phyloP scores from a whole-genome alignment of 2,888 invertebrate genomes.

The Physocephala rufipes region DNA sequence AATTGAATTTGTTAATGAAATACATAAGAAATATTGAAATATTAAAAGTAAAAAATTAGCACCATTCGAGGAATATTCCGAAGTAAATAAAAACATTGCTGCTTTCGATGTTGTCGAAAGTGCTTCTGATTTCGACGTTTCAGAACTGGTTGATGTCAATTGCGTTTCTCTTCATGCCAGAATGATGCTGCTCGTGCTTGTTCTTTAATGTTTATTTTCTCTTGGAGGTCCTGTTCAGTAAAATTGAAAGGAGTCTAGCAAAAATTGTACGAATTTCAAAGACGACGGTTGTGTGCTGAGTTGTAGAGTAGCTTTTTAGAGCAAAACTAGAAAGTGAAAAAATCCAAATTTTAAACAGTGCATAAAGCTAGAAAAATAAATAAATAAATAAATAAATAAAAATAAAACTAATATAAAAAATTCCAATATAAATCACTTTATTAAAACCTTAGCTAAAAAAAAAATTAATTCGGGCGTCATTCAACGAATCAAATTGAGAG shows the following conservation, averaged over 20 bases:
- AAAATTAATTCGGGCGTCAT: neutral
- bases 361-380: conserved; percentile 16
- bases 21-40: too few species aligned
- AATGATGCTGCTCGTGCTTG: conserved; percentile 29
- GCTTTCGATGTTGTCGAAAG: too few species aligned
- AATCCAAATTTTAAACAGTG: conserved; percentile 12
- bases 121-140: too few species aligned
- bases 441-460: neutral
- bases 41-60: too few species aligned
- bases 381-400: conserved; percentile 26
- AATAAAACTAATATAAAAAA: conserved; percentile 10
- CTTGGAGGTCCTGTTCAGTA: conserved; percentile 42
- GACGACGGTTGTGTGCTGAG: conserved; percentile 63
- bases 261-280: conserved; percentile 65
- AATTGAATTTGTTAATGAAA: too few species aligned
- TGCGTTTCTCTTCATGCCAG: neutral
- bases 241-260: conserved; percentile 43
- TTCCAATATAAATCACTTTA: neutral
- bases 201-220: neutral
- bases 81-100: too few species aligned
- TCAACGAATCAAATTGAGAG: neutral
- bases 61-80: too few species aligned
- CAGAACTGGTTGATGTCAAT: too few species aligned
- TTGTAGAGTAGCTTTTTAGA: conserved; percentile 51
- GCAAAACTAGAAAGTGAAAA: conserved; percentile 41